Percentiles rank a stretch among this genome's conserved stretches.
Evolutionary conservation across 2,888 invertebrate genomes (phyloP).

Genomic region (Baccha elongata): DNA sequence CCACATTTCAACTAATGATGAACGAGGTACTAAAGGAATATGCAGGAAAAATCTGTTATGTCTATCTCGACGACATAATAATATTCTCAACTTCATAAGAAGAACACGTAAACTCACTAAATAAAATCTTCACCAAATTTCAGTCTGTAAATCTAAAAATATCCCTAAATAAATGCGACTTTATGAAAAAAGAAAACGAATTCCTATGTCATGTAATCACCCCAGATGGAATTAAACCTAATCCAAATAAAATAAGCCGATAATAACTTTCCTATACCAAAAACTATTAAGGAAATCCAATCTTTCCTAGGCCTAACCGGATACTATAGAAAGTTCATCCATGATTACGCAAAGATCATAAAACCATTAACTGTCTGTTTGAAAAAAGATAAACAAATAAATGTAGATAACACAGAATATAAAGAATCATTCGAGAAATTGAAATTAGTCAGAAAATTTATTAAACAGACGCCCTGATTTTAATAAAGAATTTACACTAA

Average conservation of each 20-base stretch:
- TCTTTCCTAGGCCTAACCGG: background rate
- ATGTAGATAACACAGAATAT: background rate
- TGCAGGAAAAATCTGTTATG: too few species aligned
- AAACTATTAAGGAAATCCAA: background rate
- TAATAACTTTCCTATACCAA: slow-evolving; percentile 28
- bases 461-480: slow-evolving; percentile 46
- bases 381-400: background rate
- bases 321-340: background rate
- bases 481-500: slow-evolving; percentile 70
- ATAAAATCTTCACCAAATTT: background rate
- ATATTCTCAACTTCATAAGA: background rate
- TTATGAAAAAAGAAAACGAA: slow-evolving; percentile 53
- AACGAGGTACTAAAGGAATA: too few species aligned
- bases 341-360: background rate
- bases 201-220: slow-evolving; percentile 75
- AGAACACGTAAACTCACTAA: background rate
- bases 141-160: background rate
- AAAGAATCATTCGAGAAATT: background rate
- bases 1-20: too few species aligned
- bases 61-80: background rate
- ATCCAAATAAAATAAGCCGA: slow-evolving; percentile 10
- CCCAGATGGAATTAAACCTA: slow-evolving; percentile 16
- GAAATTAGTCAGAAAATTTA: background rate
- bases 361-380: background rate
- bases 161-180: background rate